These are phyloP conservation scores for Leptoteleia sp. DNA, from an alignment of 1,140 invertebrate genomes.

Conservation along the genomic window DNA sequence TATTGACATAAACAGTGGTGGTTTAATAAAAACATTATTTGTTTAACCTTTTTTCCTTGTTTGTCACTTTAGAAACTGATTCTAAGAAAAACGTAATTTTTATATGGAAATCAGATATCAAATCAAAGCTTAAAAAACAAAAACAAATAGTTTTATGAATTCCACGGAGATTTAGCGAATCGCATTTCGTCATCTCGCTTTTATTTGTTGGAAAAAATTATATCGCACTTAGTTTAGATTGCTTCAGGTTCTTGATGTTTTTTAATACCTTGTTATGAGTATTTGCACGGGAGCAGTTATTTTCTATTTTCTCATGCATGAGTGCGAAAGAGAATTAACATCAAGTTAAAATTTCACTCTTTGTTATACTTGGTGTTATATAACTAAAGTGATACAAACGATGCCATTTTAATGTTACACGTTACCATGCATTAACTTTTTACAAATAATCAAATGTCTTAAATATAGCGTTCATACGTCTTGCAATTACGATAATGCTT, in stretches of 20 bases:
- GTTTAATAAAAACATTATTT: no score
- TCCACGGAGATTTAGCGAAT: constrained; percentile 18
- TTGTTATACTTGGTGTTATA: constrained; percentile 8
- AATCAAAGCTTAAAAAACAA: no score
- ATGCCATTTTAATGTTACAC: neutral
- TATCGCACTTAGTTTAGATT: constrained; percentile 14
- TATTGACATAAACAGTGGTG: no score
- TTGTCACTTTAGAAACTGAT: no score
- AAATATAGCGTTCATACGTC: neutral
- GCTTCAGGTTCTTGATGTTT: constrained; percentile 14
- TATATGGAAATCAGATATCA: no score
- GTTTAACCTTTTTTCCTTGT: no score
- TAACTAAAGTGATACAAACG: constrained; percentile 2
- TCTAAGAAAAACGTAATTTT: no score
- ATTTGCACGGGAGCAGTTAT: constrained; percentile 18
- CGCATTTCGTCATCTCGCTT: constrained; percentile 6
- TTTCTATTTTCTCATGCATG: constrained; percentile 20
- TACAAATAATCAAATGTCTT: constrained; percentile 3
- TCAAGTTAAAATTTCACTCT: constrained; percentile 13
- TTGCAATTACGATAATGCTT: constrained; percentile 1
- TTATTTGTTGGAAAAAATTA: constrained; percentile 6
- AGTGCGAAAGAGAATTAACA: constrained; percentile 17
- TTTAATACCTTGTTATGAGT: constrained; percentile 16
- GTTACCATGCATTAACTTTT: neutral
- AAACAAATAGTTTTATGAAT: neutral